These are phyloP conservation scores for Drosophila pectinifera DNA, from an alignment of 1,140 invertebrate species.

Conservation along the genomic window DNA sequence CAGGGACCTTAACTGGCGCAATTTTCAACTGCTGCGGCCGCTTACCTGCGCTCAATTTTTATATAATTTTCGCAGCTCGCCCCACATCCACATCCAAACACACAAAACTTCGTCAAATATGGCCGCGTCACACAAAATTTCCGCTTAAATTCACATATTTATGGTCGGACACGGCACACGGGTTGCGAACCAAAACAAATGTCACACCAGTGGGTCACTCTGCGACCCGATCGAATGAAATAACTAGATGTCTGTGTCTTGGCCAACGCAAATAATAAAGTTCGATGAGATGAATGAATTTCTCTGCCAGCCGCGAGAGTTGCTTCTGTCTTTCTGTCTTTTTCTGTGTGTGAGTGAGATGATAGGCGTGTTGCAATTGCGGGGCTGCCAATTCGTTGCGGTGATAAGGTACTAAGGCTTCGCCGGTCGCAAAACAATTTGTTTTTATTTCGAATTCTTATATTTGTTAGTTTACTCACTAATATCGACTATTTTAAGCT, in stretches of 20 bases:
- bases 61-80: slow-evolving; percentile 66
- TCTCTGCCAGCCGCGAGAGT: slow-evolving; percentile 55
- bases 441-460: not conserved
- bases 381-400: slow-evolving; percentile 55
- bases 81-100: slow-evolving; percentile 44
- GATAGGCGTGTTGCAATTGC: slow-evolving; percentile 70
- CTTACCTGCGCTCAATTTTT: slow-evolving; percentile 67
- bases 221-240: slow-evolving; percentile 67
- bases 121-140: slow-evolving; percentile 74
- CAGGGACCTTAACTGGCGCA: slow-evolving; percentile 7
- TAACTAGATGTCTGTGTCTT: slow-evolving; percentile 62
- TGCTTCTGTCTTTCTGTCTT: slow-evolving; percentile 67
- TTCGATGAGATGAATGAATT: slow-evolving; percentile 70
- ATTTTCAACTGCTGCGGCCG: not conserved
- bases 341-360: slow-evolving; percentile 82
- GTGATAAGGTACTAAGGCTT: slow-evolving; percentile 29
- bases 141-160: slow-evolving; percentile 63
- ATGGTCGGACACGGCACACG: slow-evolving; percentile 34
- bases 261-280: slow-evolving; percentile 71
- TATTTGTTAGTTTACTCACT: not conserved
- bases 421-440: not conserved
- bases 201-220: slow-evolving; percentile 72
- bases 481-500: not conserved
- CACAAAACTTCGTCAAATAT: slow-evolving; percentile 73
- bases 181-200: slow-evolving; percentile 68